These are phyloP conservation scores for Cuniculus paca DNA, from an alignment of 2,797 vertebrate genomes.

Conservation along the genomic window DNA sequence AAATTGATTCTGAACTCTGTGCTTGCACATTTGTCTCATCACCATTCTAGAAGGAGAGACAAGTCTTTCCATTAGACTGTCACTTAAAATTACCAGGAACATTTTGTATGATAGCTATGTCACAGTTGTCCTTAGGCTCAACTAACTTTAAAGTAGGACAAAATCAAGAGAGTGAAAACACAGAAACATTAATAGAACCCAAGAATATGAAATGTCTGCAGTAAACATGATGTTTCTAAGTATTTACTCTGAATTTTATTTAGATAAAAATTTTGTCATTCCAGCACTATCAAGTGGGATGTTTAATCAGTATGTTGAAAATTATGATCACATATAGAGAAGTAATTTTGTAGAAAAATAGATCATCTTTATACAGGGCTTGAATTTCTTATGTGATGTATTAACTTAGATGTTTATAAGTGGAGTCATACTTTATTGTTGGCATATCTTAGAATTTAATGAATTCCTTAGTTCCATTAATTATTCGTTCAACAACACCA, in stretches of 20 bases:
- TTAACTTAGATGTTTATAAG: constrained; percentile 12
- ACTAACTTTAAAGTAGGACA: background rate
- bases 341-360: background rate
- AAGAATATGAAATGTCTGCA: background rate
- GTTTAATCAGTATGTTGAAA: background rate
- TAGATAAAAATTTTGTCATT: background rate
- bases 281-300: background rate
- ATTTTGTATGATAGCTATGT: constrained; percentile 47
- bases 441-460: constrained; percentile 18
- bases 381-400: background rate
- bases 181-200: background rate
- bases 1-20: constrained; percentile 34
- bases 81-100: constrained; percentile 49
- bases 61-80: constrained; percentile 40
- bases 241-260: background rate
- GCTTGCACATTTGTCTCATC: background rate
- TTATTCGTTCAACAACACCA: background rate
- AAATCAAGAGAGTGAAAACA: background rate
- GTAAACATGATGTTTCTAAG: background rate
- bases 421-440: background rate
- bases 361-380: background rate
- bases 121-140: background rate
- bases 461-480: background rate
- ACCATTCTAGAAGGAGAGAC: background rate
- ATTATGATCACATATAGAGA: background rate